Evolutionary conservation across 2,888 invertebrate genomes (phyloP), one percentile per base, ranked within the genome.

Genomic region (Synergus gifuensis): DNA sequence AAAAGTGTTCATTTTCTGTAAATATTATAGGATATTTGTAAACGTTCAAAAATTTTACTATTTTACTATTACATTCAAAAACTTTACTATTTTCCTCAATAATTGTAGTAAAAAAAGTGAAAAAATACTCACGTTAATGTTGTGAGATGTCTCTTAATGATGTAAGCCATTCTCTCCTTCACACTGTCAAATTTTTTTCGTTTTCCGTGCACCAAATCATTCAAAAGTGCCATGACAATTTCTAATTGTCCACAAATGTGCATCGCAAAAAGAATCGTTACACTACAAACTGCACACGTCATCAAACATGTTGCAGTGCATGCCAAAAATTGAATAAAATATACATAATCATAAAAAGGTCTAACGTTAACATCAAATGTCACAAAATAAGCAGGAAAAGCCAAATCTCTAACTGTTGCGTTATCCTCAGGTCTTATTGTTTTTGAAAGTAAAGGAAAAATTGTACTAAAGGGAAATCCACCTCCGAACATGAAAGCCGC

Each of bases 211-310:
- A 67, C 62, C 44, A 80, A 54, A 44, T 76, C 66, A 18, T 62
- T 18, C 16, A 81, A 81, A n/a, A 66, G 49, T 11, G 67, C 44
- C 9, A 76, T 63, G 3, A 81, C 46, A 16, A 81, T 78, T 73
- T 58, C 60, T 8, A 78, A 44, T 46, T 78, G 81, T 3, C 78
- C 81, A 62, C 78, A 78, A 58, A 78, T 76, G 22, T 81, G 81
- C 76, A 76, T 78, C 14, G 78, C 78, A 18, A 78, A 78, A 18
- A 76, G 40, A 42, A 73, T 79, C 4, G 79, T 46, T 5, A 79
- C 7, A 69, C 64, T 79, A 14, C 62, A 81, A n/a, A 60, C 58
- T 22, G 36, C 76, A 42, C 67, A 46, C 4, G 64, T 78, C 14
- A 77, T 54, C 0, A 77, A 73, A 40, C 46, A 76, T 44, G 64